Evolutionary conservation across 2,797 vertebrate species (phyloP).

Genomic region (Vespertilio murinus): DNA sequence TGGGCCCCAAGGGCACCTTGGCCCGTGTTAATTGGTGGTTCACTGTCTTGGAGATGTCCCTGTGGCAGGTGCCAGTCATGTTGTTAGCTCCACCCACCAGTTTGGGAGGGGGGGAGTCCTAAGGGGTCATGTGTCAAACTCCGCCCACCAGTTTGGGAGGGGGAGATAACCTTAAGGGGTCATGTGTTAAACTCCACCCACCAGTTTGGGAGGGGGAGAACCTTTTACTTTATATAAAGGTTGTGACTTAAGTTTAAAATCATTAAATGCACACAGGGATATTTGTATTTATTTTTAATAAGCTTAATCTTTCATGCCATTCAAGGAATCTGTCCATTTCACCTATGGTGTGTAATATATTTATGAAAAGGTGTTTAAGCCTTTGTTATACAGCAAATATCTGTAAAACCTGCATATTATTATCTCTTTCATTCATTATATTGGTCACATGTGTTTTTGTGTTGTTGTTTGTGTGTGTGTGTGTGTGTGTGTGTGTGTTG

Average conservation of each 20-base stretch:
- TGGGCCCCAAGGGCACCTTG: too few species aligned
- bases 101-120: too few species aligned
- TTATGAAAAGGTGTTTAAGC: not conserved
- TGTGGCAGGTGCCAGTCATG: too few species aligned
- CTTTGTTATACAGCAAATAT: not conserved
- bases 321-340: not conserved
- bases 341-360: not conserved
- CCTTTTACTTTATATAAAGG: not conserved
- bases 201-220: too few species aligned
- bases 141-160: too few species aligned
- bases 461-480: not conserved
- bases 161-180: too few species aligned
- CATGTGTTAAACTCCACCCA: too few species aligned
- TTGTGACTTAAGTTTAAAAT: not conserved
- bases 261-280: not conserved
- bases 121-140: too few species aligned
- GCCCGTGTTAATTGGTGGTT: too few species aligned
- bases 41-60: too few species aligned
- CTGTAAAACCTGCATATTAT: not conserved
- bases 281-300: not conserved
- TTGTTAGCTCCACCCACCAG: too few species aligned
- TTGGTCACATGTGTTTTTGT: not conserved
- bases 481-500: not conserved
- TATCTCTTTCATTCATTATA: not conserved
- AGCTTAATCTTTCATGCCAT: not conserved